phyloP scores from a whole-genome alignment of 1,140 invertebrate genomes.

The Delia radicum region DNA sequence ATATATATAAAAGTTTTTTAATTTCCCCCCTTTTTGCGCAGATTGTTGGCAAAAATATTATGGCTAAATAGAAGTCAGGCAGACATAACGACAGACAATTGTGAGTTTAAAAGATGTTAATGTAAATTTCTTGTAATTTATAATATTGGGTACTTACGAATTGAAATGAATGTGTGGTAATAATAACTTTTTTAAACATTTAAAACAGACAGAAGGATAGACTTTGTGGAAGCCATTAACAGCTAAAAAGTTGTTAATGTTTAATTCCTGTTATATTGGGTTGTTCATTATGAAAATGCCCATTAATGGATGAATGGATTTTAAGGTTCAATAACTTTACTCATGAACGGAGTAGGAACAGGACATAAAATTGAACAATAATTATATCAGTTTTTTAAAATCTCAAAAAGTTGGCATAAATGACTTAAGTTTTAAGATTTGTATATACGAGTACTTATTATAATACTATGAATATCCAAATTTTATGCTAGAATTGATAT shows the following conservation, averaged over 20 bases:
- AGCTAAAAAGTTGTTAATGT: conserved; percentile 1
- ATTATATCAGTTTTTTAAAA: no score
- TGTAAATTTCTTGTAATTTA: background rate
- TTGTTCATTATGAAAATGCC: no score
- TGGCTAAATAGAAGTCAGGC: background rate
- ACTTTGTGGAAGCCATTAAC: background rate
- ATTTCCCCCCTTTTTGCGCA: background rate
- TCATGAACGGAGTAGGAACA: no score
- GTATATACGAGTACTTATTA: no score
- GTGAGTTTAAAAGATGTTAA: background rate
- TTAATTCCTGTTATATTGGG: background rate
- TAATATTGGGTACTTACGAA: background rate
- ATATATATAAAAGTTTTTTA: background rate
- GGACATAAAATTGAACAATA: no score
- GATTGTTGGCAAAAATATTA: background rate
- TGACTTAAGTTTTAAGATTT: no score
- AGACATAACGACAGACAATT: background rate
- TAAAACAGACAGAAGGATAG: background rate
- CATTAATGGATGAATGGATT: no score
- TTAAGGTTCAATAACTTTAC: no score
- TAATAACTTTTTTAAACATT: background rate
- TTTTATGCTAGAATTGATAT: no score
- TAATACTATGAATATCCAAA: no score
- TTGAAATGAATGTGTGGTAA: no score
- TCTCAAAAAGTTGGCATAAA: no score